These are phyloP conservation scores for Parazoanthus atlanticus DNA, from an alignment of 92 coral and sea anemone species.

Conservation along the genomic window DNA sequence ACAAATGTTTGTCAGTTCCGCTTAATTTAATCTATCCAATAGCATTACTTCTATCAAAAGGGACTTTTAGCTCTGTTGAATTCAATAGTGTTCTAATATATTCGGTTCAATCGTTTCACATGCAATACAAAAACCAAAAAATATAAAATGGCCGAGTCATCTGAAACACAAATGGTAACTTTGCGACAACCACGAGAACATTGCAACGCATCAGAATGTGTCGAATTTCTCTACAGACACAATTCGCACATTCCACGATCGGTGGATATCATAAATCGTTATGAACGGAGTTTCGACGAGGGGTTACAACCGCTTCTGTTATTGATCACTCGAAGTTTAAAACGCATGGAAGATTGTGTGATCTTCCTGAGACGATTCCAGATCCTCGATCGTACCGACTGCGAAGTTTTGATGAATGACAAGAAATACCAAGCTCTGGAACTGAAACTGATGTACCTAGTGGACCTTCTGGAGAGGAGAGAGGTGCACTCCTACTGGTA, in stretches of 20 bases:
- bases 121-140: background rate
- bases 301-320: constrained; percentile 21
- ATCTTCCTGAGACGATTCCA: constrained; percentile 19
- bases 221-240: background rate
- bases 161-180: background rate
- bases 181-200: background rate
- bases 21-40: background rate
- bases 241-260: constrained; percentile 14
- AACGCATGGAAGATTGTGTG: constrained; percentile 8
- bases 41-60: background rate
- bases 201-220: background rate
- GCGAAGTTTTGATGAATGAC: constrained; percentile 32
- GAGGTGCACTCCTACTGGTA: constrained; percentile 22
- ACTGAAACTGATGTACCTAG: constrained; percentile 21
- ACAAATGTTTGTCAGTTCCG: no score
- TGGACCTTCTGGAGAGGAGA: constrained; percentile 22
- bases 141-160: constrained; percentile 1
- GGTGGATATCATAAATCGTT: background rate
- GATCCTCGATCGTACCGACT: constrained; percentile 25
- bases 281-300: background rate
- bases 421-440: constrained; percentile 28
- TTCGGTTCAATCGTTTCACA: background rate
- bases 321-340: background rate
- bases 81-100: background rate
- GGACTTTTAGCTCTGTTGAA: background rate